phyloP scores from a whole-genome alignment of 2,888 invertebrate species.

The Melangyna quadrimaculata region DNA sequence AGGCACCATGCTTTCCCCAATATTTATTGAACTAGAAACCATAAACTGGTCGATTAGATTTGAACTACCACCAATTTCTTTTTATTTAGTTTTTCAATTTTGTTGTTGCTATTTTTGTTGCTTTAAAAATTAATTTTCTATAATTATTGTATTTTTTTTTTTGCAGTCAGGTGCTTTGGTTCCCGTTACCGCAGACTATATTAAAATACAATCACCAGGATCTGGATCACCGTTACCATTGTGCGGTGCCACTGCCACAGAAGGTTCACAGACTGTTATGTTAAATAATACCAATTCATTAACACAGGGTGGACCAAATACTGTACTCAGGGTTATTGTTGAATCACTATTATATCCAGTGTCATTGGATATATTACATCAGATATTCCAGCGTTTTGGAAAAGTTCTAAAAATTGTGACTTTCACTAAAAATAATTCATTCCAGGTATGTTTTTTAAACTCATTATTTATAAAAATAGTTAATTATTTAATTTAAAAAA shows the following conservation, averaged over 20 bases:
- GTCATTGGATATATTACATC: slow-evolving; percentile 97
- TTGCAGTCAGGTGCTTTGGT: slow-evolving; percentile 90
- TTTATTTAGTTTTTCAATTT: neutral
- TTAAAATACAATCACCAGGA: slow-evolving; percentile 83
- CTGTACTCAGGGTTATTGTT: slow-evolving; percentile 98
- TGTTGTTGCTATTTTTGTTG: neutral
- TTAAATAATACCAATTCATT: slow-evolving; percentile 80
- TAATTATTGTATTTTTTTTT: slow-evolving; percentile 72
- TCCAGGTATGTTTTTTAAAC: slow-evolving; percentile 81
- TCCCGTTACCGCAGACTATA: slow-evolving; percentile 90
- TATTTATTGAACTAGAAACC: slow-evolving; percentile 15
- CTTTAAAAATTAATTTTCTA: slow-evolving; percentile 2
- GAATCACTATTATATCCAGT: slow-evolving; percentile 99
- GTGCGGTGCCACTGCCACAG: slow-evolving; percentile 81
- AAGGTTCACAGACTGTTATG: slow-evolving; percentile 82
- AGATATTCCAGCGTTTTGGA: slow-evolving; percentile 99
- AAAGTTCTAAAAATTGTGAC: slow-evolving; percentile 99
- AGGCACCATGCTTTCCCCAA: neutral
- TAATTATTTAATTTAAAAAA: too few species aligned
- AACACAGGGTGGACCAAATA: slow-evolving; percentile 91
- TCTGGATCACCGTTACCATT: slow-evolving; percentile 86
- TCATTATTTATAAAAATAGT: too few species aligned
- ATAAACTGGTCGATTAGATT: slow-evolving; percentile 57
- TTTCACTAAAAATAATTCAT: slow-evolving; percentile 98
- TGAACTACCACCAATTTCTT: slow-evolving; percentile 22